These are phyloP conservation scores for Amiota mariae DNA, from an alignment of 2,888 invertebrate genomes.

Conservation along the genomic window DNA sequence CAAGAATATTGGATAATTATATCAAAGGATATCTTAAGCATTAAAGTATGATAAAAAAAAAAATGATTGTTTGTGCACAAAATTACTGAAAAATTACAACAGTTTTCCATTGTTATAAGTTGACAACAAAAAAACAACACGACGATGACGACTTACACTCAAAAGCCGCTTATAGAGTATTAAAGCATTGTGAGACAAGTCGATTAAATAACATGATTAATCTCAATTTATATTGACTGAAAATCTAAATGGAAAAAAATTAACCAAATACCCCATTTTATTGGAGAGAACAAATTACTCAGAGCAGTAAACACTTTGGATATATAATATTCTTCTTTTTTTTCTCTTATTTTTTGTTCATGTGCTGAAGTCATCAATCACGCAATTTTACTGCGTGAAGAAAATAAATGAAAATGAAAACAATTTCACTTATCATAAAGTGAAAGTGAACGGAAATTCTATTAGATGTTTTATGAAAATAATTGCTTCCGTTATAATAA, in stretches of 20 bases:
- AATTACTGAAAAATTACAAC: conserved; percentile 41
- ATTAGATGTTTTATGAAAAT: too few species aligned
- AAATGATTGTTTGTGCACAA: not conserved
- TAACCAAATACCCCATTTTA: not conserved
- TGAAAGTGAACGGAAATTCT: not conserved
- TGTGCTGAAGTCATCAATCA: not conserved
- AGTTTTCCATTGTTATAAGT: conserved; percentile 24
- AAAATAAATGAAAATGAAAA: not conserved
- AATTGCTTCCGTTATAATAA: not conserved
- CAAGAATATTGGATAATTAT: not conserved
- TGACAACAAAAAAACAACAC: conserved; percentile 14
- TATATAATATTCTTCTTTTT: too few species aligned
- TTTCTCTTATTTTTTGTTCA: not conserved
- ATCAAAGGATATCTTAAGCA: not conserved
- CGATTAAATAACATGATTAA: conserved; percentile 60
- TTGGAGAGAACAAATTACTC: conserved; percentile 19
- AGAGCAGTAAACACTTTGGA: not conserved
- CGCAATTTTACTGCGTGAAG: not conserved
- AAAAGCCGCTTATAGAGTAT: conserved; percentile 33
- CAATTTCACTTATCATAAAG: not conserved
- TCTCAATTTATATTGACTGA: conserved; percentile 63
- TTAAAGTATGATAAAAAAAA: too few species aligned
- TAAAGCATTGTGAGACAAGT: conserved; percentile 42
- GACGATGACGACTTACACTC: conserved; percentile 35
- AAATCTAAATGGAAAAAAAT: conserved; percentile 20